These are phyloP conservation scores for Pyrrhia umbra DNA, from an alignment of 2,888 invertebrate species.

Conservation along the genomic window DNA sequence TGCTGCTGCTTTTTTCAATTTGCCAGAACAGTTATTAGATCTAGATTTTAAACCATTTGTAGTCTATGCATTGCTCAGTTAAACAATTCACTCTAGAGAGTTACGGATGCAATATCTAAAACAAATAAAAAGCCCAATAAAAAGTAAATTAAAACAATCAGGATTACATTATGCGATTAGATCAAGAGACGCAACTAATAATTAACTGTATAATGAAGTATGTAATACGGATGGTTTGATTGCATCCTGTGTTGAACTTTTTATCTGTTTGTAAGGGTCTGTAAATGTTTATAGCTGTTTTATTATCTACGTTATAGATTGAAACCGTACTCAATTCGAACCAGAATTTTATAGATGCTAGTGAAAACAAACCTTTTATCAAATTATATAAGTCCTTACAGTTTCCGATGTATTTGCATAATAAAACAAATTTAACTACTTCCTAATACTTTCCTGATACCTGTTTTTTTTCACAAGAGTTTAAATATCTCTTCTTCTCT, in stretches of 20 bases:
- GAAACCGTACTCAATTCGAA: constrained; percentile 41
- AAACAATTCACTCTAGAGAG: constrained; percentile 6
- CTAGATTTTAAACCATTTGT: no score
- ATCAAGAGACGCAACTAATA: constrained; percentile 57
- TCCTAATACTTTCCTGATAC: no score
- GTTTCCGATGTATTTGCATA: no score
- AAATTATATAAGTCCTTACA: not conserved
- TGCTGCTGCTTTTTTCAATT: not conserved
- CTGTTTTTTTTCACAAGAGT: no score
- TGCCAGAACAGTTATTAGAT: not conserved
- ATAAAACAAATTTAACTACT: no score
- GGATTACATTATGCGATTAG: constrained; percentile 55
- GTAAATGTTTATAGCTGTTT: constrained; percentile 61
- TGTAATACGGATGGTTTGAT: constrained; percentile 56
- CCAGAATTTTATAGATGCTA: constrained; percentile 32
- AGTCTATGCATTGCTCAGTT: not conserved
- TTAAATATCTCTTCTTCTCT: no score
- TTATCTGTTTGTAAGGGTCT: constrained; percentile 53
- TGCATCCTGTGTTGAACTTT: constrained; percentile 58
- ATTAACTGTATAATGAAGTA: constrained; percentile 61
- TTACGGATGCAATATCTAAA: constrained; percentile 12
- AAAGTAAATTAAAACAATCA: constrained; percentile 55
- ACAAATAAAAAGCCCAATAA: constrained; percentile 18
- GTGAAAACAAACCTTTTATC: not conserved
- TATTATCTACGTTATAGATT: constrained; percentile 53